A percentile compares a stretch with the other conserved stretches of the same genome.
Conservation (phyloP, 1,140 invertebrate species). For the Tyrophagus putrescentiae region DNA sequence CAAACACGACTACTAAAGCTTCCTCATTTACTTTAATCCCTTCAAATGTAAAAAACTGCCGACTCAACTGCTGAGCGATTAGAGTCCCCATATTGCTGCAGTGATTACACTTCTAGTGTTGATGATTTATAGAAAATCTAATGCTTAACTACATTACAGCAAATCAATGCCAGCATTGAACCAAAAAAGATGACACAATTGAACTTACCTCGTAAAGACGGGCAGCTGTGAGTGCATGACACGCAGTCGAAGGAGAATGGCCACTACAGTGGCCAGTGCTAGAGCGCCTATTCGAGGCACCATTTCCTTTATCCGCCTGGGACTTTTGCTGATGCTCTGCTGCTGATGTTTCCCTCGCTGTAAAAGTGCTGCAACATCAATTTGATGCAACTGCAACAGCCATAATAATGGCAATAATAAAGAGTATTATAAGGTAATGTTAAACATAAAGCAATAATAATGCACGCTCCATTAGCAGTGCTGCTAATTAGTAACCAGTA, state of each 20-base stretch:
- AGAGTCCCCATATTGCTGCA: too few species aligned
- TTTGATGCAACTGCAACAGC: background rate
- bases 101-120: too few species aligned
- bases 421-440: background rate
- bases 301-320: constrained; percentile 52
- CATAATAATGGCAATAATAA: background rate
- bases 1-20: too few species aligned
- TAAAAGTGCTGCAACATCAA: background rate
- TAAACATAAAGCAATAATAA: background rate
- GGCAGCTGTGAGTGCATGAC: constrained; percentile 92
- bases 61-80: too few species aligned
- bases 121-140: too few species aligned
- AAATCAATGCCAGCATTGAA: too few species aligned
- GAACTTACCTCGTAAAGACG: constrained; percentile 65
- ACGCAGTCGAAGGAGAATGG: constrained; percentile 68
- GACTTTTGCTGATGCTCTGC: too few species aligned
- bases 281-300: constrained; percentile 59
- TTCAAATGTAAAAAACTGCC: too few species aligned
- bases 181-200: background rate
- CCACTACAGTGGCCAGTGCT: constrained; percentile 55
- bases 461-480: background rate
- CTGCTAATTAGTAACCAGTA: background rate
- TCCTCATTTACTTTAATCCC: too few species aligned
- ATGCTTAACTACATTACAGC: too few species aligned
- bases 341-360: too few species aligned